A percentile compares a stretch with the other conserved stretches of the same genome.
Evolutionary conservation across 2,888 invertebrate genomes (phyloP).

Genomic region (Eilema caniola): DNA sequence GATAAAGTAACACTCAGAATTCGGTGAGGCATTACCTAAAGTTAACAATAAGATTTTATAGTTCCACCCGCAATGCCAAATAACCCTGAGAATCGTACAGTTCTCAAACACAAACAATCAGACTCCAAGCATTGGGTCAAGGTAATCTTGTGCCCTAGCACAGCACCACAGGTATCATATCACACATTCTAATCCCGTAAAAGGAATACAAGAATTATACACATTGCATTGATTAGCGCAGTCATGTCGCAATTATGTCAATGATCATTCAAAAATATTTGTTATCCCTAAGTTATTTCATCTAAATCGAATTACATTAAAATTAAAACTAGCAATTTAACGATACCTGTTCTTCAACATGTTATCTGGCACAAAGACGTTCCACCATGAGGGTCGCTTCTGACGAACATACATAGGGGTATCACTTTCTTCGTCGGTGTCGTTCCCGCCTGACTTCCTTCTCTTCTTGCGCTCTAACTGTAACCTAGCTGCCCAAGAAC

Average conservation of each 20-base stretch:
- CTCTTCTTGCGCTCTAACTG: constrained; percentile 85
- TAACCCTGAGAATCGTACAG: constrained; percentile 63
- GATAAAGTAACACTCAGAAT: not conserved
- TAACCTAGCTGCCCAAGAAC: constrained; percentile 87
- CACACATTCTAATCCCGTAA: constrained; percentile 73
- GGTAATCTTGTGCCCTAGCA: constrained; percentile 73
- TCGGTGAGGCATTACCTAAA: not conserved
- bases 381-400: constrained; percentile 96
- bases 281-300: not conserved
- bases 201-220: constrained; percentile 55
- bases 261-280: constrained; percentile 26
- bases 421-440: constrained; percentile 79
- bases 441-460: constrained; percentile 84
- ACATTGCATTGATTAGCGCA: constrained; percentile 58
- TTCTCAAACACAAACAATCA: constrained; percentile 70
- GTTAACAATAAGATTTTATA: constrained; percentile 17
- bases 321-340: constrained; percentile 11
- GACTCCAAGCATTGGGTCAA: constrained; percentile 73
- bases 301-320: not conserved
- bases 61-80: constrained; percentile 38
- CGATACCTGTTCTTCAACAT: constrained; percentile 89
- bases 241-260: constrained; percentile 30
- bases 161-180: constrained; percentile 60
- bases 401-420: constrained; percentile 86
- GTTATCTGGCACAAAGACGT: constrained; percentile 93